Base-by-base conservation (phyloP, 1,140 invertebrate genomes). In the Drosophila suzukii region DNA sequence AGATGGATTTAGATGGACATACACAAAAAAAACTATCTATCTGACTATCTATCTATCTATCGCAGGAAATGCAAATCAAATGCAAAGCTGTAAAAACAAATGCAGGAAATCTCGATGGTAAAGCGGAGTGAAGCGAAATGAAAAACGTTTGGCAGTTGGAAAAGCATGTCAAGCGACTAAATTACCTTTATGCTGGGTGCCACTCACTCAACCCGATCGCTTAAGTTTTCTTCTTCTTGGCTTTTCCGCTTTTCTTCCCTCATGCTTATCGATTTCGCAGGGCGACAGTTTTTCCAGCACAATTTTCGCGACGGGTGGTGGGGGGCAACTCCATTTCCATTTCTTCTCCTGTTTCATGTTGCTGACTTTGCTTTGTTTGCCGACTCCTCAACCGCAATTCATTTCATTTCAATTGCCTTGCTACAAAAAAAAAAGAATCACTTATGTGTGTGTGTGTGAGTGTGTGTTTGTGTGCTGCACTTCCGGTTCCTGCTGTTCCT, bases 131-230 rank as follows among this genome's bases (percentile, higher is more conserved):
- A 43, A 34, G 11, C n/a, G 15, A 71, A 71, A 58, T 38, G 65
- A 53, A 68, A 85, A 85, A 47, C 68, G 79, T 70, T 85, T 85
- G 82, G 77, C 82, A 85, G 75, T 61, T 84, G 60, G 67, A 88
- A 82, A 88, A 80, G 67, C 83, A 88, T 88, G 83, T 88, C 84
- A 88, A 78, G 84, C 77, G 84, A 89, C 66, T 89, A 83, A 88
- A 78, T 88, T 80, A 88, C 76, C 76, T 77, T 74, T 86, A 84
- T 85, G 70, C 51, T 41, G 38, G 38, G 13, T 44, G 41, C 59
- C 53, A 50, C 47, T 50, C 41, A 51, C 51, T 41, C 38, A 49
- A 49, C 27, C 67, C 41, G 39, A 32, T 15, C 51, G 32, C 61
- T 20, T 34, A 38, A 46, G 56, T 67, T 43, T 43, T 51, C 30